These are phyloP conservation scores for Mnemiopsis leidyi DNA, from an alignment of 37 sponge, comb jelly and placozoan species.

Conservation along the genomic window DNA sequence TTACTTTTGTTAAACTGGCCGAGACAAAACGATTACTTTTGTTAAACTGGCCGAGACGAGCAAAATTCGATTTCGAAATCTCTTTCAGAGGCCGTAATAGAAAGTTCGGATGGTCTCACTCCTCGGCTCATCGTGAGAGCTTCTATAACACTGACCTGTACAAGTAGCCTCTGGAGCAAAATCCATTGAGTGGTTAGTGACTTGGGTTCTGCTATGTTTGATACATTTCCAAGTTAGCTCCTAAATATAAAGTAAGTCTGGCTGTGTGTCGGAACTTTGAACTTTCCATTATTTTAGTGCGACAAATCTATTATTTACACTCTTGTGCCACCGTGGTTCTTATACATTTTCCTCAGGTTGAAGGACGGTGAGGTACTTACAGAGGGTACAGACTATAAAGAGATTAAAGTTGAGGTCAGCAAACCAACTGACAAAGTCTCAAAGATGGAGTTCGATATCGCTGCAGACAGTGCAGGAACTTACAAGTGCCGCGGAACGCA, in stretches of 20 bases:
- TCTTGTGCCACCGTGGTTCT: not conserved
- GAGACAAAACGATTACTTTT: too few species aligned
- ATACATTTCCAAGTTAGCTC: too few species aligned
- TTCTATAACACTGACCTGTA: slow-evolving; percentile 1
- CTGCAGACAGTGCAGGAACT: not conserved
- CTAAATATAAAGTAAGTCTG: too few species aligned
- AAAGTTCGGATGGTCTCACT: not conserved
- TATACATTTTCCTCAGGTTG: not conserved
- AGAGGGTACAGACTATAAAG: not conserved
- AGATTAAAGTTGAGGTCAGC: not conserved
- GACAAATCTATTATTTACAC: too few species aligned
- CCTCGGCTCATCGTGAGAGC: not conserved
- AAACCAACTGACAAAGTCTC: not conserved
- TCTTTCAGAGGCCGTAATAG: not conserved
- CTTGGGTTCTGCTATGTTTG: too few species aligned
- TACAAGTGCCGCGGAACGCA: not conserved
- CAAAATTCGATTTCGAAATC: too few species aligned
- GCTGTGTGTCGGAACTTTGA: too few species aligned
- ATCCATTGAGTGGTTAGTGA: not conserved
- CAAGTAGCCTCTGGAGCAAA: not conserved
- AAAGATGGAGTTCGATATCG: not conserved
- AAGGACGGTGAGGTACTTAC: not conserved
- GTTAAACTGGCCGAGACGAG: not conserved
- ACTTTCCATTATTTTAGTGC: too few species aligned
- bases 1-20: too few species aligned